These are phyloP conservation scores for Masticophis lateralis DNA, from an alignment of 2,797 vertebrate genomes.

Conservation along the genomic window DNA sequence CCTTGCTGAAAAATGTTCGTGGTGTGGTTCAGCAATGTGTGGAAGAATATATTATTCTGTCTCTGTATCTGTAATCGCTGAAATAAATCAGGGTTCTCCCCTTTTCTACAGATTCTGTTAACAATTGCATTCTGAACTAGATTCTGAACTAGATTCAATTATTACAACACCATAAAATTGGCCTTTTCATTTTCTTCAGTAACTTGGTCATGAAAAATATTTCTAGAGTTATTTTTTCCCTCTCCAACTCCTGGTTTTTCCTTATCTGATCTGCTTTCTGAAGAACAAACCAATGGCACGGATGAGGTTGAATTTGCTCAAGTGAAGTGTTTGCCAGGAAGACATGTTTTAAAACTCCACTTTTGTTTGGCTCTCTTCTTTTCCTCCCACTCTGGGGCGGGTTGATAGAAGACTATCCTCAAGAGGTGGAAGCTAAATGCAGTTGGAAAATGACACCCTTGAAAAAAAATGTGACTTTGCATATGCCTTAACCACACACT, in stretches of 20 bases:
- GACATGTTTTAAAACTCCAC: not conserved
- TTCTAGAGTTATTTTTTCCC: not conserved
- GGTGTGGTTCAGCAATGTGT: not conserved
- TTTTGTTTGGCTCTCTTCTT: not conserved
- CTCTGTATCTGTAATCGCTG: not conserved
- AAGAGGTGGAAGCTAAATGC: not conserved
- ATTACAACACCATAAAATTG: not conserved
- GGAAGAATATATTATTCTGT: not conserved
- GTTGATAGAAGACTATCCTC: not conserved
- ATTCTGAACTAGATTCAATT: not conserved
- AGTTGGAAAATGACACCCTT: not conserved
- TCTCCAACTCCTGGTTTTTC: not conserved
- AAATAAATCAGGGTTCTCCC: not conserved
- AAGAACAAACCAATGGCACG: not conserved
- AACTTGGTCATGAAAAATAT: not conserved
- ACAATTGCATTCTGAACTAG: not conserved
- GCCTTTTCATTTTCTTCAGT: not conserved
- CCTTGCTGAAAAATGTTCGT: not conserved
- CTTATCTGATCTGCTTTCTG: not conserved
- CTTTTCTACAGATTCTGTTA: not conserved
- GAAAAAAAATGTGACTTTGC: constrained; percentile 10
- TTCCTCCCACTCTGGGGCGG: not conserved
- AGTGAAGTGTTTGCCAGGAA: not conserved
- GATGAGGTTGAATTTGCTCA: not conserved
- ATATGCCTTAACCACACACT: not conserved